A percentile compares a stretch with the other conserved stretches of the same genome.
Conservation (phyloP, 2,888 invertebrate genomes). For the Globia sparganii region DNA sequence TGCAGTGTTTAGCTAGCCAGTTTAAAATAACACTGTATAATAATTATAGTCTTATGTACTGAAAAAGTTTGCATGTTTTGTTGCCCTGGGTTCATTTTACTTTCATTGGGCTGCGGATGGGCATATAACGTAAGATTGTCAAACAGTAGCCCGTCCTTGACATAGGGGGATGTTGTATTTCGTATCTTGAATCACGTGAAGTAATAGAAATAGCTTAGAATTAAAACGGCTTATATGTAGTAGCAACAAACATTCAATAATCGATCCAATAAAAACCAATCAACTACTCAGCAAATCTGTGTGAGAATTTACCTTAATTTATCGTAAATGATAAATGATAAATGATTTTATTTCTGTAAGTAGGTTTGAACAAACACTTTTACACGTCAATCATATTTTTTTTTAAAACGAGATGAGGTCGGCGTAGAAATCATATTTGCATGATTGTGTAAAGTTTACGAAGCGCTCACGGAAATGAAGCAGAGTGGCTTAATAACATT, state of each 20-base stretch:
- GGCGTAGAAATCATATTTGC: constrained; percentile 1
- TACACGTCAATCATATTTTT: too few relatives aligned
- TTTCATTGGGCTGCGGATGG: neutral
- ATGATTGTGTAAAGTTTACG: neutral
- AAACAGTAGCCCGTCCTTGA: neutral
- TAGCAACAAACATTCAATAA: constrained; percentile 1
- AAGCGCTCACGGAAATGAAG: neutral
- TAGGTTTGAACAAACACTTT: too few relatives aligned
- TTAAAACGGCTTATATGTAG: constrained; percentile 1
- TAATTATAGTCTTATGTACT: neutral
- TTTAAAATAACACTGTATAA: neutral
- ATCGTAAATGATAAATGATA: too few relatives aligned
- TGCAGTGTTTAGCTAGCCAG: neutral
- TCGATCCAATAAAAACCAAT: constrained; percentile 14
- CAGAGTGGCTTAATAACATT: constrained; percentile 13
- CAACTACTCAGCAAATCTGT: constrained; percentile 7
- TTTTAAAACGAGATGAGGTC: too few relatives aligned
- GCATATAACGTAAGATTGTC: neutral
- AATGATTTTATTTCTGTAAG: too few relatives aligned
- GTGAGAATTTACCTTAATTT: constrained; percentile 10
- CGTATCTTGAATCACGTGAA: constrained; percentile 20
- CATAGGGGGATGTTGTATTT: too few relatives aligned
- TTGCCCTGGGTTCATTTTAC: neutral
- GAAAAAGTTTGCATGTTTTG: neutral
- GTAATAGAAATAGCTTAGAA: neutral